Evolutionary conservation across 1,140 invertebrate genomes (phyloP), one percentile per base, ranked within the genome.

Genomic region (Heliconius hewitsoni): DNA sequence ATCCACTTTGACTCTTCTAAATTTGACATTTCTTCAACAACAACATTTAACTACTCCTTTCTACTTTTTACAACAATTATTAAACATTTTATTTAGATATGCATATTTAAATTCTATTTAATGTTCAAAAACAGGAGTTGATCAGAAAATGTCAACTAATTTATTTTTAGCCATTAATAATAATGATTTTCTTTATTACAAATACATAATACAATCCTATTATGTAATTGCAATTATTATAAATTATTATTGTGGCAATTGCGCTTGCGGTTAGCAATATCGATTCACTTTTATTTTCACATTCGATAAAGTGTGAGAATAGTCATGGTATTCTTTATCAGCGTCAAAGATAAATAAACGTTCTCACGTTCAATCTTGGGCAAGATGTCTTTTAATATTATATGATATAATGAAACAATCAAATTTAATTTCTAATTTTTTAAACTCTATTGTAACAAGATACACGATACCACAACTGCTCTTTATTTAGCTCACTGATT

Each of bases 251-350:
- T 66, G 11, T 13, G 23, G 27, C 27, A 66, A 66, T 16, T 16
- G 60, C 60, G 11, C 60, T 66, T 66, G 60, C 27, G 60, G 60
- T 66, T 66, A 66, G 23, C n/a, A n/a, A 66, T 66, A 66, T 66
- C 60, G 60, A 66, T 76, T 74, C 74, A 71, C 81, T 70, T 79
- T 74, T 77, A 80, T 82, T 82, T 83, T 83, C 80, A 82, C 80
- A 78, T 71, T 77, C 55, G 83, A 81, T 81, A 82, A 66, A n/a
- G 27, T 66, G 60, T 66, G 23, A 66, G 23, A 27, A 66, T 8
- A 66, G 27, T 16, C 23, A 27, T 66, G 19, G 23, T 16, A 30
- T 16, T 57, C 19, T 57, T 23, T 30, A 66, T 66, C 55, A 9
- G 19, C 52, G 52, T 16, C 55, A 60, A 9, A 60, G 55, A 66